phyloP scores from a whole-genome alignment of 35 echinoderm and acorn worm species.

The Lytechinus pictus region DNA sequence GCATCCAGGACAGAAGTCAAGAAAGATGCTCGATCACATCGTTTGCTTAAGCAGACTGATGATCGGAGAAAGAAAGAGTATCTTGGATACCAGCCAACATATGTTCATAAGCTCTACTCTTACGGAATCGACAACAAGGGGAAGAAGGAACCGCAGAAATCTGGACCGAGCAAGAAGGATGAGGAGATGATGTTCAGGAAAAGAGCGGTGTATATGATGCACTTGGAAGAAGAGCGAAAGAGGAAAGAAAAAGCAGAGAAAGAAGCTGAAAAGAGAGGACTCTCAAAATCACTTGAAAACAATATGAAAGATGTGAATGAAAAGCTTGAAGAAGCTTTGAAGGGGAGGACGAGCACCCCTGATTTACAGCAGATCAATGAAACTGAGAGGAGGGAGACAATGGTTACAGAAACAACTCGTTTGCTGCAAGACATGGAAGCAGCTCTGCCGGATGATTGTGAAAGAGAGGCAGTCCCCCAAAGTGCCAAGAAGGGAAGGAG shows the following conservation, averaged over 20 bases:
- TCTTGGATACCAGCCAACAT: neutral
- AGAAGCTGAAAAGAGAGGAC: neutral
- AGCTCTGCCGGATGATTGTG: neutral
- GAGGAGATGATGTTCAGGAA: conserved; percentile 22
- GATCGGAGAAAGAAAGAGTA: conserved; percentile 22
- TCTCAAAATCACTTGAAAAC: neutral
- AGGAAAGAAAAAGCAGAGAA: conserved; percentile 1
- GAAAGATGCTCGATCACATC: neutral
- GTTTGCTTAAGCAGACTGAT: neutral
- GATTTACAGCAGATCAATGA: neutral
- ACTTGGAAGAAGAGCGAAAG: neutral
- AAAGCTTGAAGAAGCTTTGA: neutral
- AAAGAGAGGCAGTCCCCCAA: neutral
- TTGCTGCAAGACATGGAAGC: neutral
- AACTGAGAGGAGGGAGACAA: neutral
- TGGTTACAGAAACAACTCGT: neutral
- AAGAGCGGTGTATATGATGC: conserved; percentile 29
- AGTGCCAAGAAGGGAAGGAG: neutral
- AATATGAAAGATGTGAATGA: neutral
- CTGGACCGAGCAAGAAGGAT: neutral
- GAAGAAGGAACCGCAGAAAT: neutral
- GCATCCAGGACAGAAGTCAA: neutral
- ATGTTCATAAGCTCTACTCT: neutral
- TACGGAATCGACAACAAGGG: conserved; percentile 24
- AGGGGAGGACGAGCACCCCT: neutral